These are phyloP conservation scores for Fistularia commersonii DNA, from an alignment of 2,797 vertebrate species.

Conservation along the genomic window DNA sequence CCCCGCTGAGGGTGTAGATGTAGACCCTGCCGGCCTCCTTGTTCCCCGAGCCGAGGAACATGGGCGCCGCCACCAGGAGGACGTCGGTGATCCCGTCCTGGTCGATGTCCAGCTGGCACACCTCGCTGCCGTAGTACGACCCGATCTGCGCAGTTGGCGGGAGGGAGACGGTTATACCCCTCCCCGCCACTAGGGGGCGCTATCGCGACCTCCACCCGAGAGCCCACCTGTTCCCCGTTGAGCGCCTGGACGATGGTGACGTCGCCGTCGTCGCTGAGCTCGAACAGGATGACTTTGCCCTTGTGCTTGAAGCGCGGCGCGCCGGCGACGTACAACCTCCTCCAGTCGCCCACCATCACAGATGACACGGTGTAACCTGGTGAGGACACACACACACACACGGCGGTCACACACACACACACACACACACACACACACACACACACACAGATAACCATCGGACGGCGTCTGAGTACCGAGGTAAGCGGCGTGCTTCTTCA, in stretches of 20 bases:
- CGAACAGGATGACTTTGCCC: conserved; percentile 92
- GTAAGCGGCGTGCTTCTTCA: conserved; percentile 92
- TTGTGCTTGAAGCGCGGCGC: conserved; percentile 95
- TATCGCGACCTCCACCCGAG: conserved; percentile 1
- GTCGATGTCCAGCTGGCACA: conserved; percentile 86
- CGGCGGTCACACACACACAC: background rate
- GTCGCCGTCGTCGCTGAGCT: conserved; percentile 73
- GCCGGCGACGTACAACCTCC: conserved; percentile 82
- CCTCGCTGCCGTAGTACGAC: conserved; percentile 93
- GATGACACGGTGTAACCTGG: conserved; percentile 94
- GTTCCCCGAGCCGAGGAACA: conserved; percentile 88
- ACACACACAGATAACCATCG: background rate
- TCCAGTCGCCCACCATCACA: conserved; percentile 77
- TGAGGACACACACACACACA: conserved; percentile 11
- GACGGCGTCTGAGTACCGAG: conserved; percentile 73
- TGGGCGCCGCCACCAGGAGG: conserved; percentile 90
- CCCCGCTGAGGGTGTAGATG: conserved; percentile 80
- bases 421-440: conserved; percentile 57
- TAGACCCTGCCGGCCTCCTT: conserved; percentile 89
- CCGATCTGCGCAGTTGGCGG: conserved; percentile 89
- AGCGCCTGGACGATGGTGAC: conserved; percentile 84
- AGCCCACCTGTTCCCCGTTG: conserved; percentile 87
- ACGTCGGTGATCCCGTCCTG: conserved; percentile 87
- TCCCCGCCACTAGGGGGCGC: conserved; percentile 47
- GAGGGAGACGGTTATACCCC: conserved; percentile 14